Base-by-base conservation (phyloP, 2,797 vertebrate species). In the Aulostomus chinensis region DNA sequence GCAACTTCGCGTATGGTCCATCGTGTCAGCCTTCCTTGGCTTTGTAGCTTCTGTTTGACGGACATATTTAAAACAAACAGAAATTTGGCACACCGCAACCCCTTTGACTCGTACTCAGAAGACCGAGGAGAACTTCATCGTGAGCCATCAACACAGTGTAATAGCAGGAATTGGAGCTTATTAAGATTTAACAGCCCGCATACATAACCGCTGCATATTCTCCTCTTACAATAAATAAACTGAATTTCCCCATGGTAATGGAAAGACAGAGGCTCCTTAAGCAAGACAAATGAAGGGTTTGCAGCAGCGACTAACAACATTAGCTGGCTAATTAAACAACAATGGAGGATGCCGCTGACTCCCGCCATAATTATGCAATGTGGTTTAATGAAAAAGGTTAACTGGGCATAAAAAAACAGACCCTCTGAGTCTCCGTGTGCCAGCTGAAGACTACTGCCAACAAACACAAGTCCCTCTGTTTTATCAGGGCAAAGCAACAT, bases 271-370 rank as follows among this genome's bases (percentile, higher is more conserved):
- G 70, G 76, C 86, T 91, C 75, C 85, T 92, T 91, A 90, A 91
- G 88, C 80, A 90, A 90, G 91, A 92, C 88, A 90, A 91, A 92
- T 91, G 89, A 88, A 88, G 73, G 85, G 85, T 89, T 89, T 88
- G 88, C 78, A 71, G 87, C 81, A 64, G 58, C 68, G 84, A 81
- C 86, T 90, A 93, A 92, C 88, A 90, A 89, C 87, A 91, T 92
- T 93, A 90, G 76, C 87, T 88, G 89, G 85, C 83, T 91, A 92
- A 92, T 92, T 92, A 91, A 90, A 91, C 88, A 89, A 89, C 89
- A 91, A 88, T 82, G 63, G 83, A 79, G 84, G 86, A 91, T 80
- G 86, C 85, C 43, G 61, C 69, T 49, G 81, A 87, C 76, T 73
- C 76, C 54, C 48, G 56, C 73, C 65, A 60, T 88, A 85, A 89